Evolutionary conservation across 2,113 vertebrate genomes (phyloP), one percentile per base, ranked within the genome.

Genomic region (Triplophysa tibetana): DNA sequence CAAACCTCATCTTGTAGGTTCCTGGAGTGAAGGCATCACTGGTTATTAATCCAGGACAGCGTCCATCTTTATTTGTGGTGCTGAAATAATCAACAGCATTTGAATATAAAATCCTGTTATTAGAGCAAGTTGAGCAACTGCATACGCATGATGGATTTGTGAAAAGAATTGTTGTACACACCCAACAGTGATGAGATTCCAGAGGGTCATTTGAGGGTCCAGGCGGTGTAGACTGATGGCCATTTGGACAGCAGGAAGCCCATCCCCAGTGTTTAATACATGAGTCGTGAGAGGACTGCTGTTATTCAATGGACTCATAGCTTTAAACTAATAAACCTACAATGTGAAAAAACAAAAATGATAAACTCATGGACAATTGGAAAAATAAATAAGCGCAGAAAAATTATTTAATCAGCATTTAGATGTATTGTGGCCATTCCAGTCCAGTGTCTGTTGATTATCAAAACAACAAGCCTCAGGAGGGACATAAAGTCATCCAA

Each of bases 1-100:
- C 95, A 45, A 97, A 98, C 54, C 41, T 93, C 83, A 98, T 89
- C 80, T 95, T 96, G 88, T 97, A 98, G 87, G 90, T 95, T 70
- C 95, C 95, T 0, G 91, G 79, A 14, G 72, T 83, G 82, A 95
- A 90, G 12, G 84, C 87, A 5, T 87, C 87, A 0, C 50, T 72
- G 0, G 84, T 81, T 84, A 94, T 84, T 43, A 95, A 88, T 24
- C 85, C 91, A 0, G 79, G 79, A 75, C 94, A 94, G 84, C 94
- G 92, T 48, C 96, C 97, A 0, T 97, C 94, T 0, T 24, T 19
- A 3, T 96, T 84, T 0, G 96, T 97, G 33, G 81, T 84, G 75
- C 97, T 98, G 75, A 0, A 79, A 70, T 2, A 10, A 83, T 29
- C 64, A 38, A 69, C 6, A 9, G 16, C 23, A 23, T 1, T 6